Evolutionary conservation across 2,113 vertebrate species (phyloP), one percentile per base, ranked within the genome.

Genomic region (Stegastes partitus): DNA sequence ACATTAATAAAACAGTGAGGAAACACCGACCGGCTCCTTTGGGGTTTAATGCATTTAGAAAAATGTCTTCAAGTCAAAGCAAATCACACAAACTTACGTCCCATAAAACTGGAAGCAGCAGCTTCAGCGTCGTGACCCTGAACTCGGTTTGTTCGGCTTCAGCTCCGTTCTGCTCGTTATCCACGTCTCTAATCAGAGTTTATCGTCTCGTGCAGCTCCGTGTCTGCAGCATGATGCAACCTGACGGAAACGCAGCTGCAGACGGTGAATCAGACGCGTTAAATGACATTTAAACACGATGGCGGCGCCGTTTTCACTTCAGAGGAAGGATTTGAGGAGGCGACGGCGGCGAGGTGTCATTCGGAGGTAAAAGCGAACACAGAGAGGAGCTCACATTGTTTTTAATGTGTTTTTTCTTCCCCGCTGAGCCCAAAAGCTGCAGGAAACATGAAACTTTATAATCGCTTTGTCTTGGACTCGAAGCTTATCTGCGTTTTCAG

Each of bases 391-490:
- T 70, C 14, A 80, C 61, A 51, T 23, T 11, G 1, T 23, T 63
- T 53, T 73, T 28, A 23, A 22, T 22, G 47, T 34, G 26, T 49
- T 23, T 61, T 37, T 37, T 53, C 8, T 16, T 62, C 62, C 31
- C 31, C 39, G 34, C 18, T 23, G 25, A 5, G 45, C 37, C 62
- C 44, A 54, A 49, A 31, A 21, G 8, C 26, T 67, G 19, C 34
- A 18, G 61, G 49, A 54, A 82, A 71, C 57, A 5, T 31, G 4
- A 16, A 67, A 28, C 45, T 64, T 47, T 21, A 39, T 57, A 44
- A 64, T 68, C 18, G 19, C 68, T 68, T 55, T 59, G 53, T 65
- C 70, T 73, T 42, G 62, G 25, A 68, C 34, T 68, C 53, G 8
- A 58, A 73, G 77, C 16, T 59, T 66, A 56, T 61, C 42, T 25